phyloP scores from a whole-genome alignment of 64 coral and sea anemone species.

The Orbicella faveolata region DNA sequence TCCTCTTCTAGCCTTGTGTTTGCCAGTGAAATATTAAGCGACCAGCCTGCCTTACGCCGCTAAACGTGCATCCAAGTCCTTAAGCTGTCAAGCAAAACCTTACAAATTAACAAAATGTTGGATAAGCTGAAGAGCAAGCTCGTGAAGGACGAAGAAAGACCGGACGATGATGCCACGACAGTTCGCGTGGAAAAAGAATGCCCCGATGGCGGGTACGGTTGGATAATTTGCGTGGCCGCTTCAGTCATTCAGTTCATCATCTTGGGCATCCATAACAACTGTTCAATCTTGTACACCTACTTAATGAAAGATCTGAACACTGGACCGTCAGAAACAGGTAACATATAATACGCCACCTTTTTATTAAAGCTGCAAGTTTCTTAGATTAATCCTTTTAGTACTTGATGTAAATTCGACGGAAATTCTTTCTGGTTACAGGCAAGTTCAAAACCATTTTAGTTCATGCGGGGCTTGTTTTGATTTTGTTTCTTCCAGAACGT shows the following conservation, averaged over 20 bases:
- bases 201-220: conserved; percentile 57
- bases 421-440: too few species aligned
- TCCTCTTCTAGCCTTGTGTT: background rate
- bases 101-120: background rate
- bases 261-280: conserved; percentile 54
- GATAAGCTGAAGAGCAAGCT: conserved; percentile 12
- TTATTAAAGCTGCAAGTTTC: too few species aligned
- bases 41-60: too few species aligned
- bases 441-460: too few species aligned
- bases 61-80: background rate
- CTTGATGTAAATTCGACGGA: too few species aligned
- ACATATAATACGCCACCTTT: background rate
- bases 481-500: too few species aligned
- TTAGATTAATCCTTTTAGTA: too few species aligned
- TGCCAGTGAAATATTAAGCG: background rate
- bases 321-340: conserved; percentile 39
- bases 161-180: background rate
- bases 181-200: background rate
- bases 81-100: background rate
- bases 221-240: conserved; percentile 35
- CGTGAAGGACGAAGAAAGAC: background rate
- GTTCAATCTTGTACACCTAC: conserved; percentile 40
- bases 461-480: too few species aligned
- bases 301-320: conserved; percentile 38
- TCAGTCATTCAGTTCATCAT: conserved; percentile 45